Conservation (phyloP, 2,888 invertebrate species). For the Cosmorhoe ocellata region DNA sequence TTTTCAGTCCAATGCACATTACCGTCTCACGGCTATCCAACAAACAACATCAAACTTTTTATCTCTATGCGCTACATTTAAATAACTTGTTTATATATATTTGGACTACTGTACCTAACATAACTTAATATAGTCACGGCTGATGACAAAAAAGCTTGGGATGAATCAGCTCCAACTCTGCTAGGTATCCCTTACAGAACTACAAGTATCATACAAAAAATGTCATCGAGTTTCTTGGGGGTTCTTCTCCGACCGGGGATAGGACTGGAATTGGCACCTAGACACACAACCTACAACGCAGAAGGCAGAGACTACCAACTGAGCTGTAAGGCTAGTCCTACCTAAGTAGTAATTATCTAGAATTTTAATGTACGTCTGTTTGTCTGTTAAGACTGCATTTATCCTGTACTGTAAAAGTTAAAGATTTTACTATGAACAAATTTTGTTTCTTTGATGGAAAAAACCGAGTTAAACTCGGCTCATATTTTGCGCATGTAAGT, state of each 20-base stretch:
- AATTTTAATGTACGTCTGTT: background rate
- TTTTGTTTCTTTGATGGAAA: constrained; percentile 26
- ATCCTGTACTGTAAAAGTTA: constrained; percentile 19
- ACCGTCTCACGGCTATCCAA: constrained; percentile 46
- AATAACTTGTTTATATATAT: constrained; percentile 4
- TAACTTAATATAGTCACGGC: no score
- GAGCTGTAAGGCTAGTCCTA: no score
- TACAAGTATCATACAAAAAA: no score
- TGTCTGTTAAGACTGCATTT: constrained; percentile 8
- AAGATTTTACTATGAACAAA: constrained; percentile 30
- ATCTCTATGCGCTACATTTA: constrained; percentile 36
- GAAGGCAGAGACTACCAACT: no score
- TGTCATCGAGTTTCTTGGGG: no score
- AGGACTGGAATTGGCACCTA: no score
- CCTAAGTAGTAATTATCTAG: no score
- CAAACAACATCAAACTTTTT: constrained; percentile 59
- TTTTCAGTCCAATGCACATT: constrained; percentile 55
- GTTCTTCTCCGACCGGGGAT: no score
- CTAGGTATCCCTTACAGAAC: no score
- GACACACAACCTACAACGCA: no score
- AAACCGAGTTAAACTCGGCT: constrained; percentile 10
- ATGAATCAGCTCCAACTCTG: no score
- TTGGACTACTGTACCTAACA: background rate
- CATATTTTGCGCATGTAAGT: constrained; percentile 25
- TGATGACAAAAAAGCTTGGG: no score